Evolutionary conservation across 2,888 invertebrate genomes (phyloP), one percentile per base, ranked within the genome.

Genomic region (Cryptophagus acutangulus): DNA sequence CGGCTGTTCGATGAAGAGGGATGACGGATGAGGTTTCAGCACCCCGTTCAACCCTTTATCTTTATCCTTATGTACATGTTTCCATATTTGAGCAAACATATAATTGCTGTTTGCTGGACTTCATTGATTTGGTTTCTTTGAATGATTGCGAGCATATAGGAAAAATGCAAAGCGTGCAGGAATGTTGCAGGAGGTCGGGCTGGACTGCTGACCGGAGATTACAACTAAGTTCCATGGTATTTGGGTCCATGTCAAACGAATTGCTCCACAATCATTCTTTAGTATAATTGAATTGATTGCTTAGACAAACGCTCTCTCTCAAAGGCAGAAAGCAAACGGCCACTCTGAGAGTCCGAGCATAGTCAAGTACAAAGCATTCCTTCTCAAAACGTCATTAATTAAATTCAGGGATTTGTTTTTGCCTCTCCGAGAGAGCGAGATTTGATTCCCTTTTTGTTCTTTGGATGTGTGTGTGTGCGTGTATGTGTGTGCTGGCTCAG

Each of bases 341-440:
- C 48, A 48, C 46, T 49, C 49, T 43, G 46, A 53, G 54, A 52
- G 50, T 49, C 43, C 15, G 31, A 8, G 15, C 16, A 14, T 12
- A 28, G 16, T 47, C 49, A 43, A 49, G 54, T 55, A 64, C 66
- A 68, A 69, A 67, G 67, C 67, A 67, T 69, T 67, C 67, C 66
- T 65, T 57, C 61, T 62, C 62, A 62, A 65, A 66, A 66, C 65
- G 67, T 67, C 67, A 67, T 67, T 69, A 68, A 69, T 69, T 68
- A 67, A 67, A 69, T 69, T 67, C 65, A 59, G 64, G 65, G 66
- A 67, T 68, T 67, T 67, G 67, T 67, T 67, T 67, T 66, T 65
- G 63, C 62, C 59, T 58, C 59, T 58, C 53, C 45, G 52, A 38
- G 48, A 41, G 46, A 47, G 49, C 51, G 61, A 62, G 62, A 65